A percentile compares a stretch with the other conserved stretches of the same genome.
Conservation (phyloP, 2,888 invertebrate species). For the Crematogaster levior region DNA sequence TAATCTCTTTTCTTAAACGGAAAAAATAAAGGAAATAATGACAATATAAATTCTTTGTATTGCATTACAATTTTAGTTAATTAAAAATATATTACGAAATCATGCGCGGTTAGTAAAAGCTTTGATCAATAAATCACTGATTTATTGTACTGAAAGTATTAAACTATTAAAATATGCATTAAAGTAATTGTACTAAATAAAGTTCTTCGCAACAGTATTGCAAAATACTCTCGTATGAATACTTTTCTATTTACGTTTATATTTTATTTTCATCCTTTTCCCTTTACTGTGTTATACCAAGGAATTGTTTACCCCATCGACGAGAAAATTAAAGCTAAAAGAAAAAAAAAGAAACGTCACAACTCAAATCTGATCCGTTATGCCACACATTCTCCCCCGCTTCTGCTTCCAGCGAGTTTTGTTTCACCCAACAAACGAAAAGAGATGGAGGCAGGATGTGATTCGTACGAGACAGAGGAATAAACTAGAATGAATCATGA, state of each 20-base stretch:
- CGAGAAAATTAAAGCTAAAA: background rate
- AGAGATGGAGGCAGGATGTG: background rate
- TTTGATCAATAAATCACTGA: background rate
- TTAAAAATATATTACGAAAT: background rate
- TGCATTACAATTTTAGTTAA: background rate
- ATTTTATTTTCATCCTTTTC: background rate
- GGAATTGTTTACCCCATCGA: background rate
- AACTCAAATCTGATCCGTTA: background rate
- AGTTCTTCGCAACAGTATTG: background rate
- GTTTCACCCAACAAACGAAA: background rate
- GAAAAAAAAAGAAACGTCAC: background rate
- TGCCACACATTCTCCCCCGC: background rate
- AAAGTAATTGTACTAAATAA: background rate
- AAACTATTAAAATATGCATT: background rate
- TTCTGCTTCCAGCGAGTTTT: background rate
- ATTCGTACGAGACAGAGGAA: slow-evolving; percentile 54
- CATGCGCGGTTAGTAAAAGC: background rate
- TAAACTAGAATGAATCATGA: slow-evolving; percentile 67
- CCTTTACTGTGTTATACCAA: background rate
- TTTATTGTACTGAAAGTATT: background rate
- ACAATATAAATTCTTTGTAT: background rate
- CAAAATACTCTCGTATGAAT: background rate
- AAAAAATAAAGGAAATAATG: background rate
- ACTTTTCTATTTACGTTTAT: background rate
- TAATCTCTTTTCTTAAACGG: background rate